Conservation (phyloP, 1,140 invertebrate species). For the Eumaeus atala region DNA sequence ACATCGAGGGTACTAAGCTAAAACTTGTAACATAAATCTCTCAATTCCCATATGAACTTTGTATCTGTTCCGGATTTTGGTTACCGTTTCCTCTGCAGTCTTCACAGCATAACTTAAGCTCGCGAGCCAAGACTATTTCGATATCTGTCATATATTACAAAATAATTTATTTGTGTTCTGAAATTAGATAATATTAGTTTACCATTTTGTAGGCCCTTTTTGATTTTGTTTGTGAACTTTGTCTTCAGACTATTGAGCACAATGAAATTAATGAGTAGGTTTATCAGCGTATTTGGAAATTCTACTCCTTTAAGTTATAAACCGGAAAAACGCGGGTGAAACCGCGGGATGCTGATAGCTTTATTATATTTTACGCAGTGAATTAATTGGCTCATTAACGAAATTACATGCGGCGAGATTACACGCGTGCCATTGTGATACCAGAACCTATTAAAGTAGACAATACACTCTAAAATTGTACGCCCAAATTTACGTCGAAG, state of each 20-base stretch:
- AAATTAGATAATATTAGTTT: not conserved
- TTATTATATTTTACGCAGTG: not conserved
- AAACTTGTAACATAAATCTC: slow-evolving; percentile 24
- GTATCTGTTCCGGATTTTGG: slow-evolving; percentile 14
- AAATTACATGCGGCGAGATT: not conserved
- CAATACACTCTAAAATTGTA: slow-evolving; percentile 3
- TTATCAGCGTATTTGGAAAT: too few relatives aligned
- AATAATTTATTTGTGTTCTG: not conserved
- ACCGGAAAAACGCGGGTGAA: too few relatives aligned
- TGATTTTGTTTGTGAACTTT: too few relatives aligned
- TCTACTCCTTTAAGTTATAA: too few relatives aligned
- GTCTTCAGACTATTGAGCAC: too few relatives aligned
- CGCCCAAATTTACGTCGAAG: not conserved
- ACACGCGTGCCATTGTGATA: not conserved
- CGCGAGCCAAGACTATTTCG: slow-evolving; percentile 17
- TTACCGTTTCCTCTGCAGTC: slow-evolving; percentile 15
- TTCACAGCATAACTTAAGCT: slow-evolving; percentile 9
- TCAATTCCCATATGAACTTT: slow-evolving; percentile 17
- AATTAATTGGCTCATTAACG: not conserved
- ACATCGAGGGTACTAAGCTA: slow-evolving; percentile 20
- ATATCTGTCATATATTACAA: not conserved
- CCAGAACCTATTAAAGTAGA: not conserved
- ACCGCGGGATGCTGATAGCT: too few relatives aligned
- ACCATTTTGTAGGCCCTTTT: too few relatives aligned
- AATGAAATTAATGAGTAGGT: too few relatives aligned